These are phyloP conservation scores for Diphyllodes magnificus DNA, from an alignment of 2,113 vertebrate genomes.

Conservation along the genomic window DNA sequence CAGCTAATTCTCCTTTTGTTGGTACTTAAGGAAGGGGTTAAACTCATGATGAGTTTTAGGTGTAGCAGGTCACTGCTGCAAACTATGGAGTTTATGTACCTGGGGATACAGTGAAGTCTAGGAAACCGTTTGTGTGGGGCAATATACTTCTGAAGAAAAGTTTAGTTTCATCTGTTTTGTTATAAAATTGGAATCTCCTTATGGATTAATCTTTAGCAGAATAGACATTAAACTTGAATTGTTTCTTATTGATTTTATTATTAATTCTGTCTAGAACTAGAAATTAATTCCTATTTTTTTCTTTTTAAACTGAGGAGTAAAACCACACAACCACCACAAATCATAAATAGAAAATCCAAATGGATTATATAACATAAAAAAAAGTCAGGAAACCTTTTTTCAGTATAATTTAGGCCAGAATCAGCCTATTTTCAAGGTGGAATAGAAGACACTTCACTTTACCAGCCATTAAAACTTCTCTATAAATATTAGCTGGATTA, in stretches of 20 bases:
- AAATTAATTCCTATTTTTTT: background rate
- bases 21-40: background rate
- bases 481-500: background rate
- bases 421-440: background rate
- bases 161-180: background rate
- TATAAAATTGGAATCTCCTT: background rate
- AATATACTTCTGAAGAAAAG: background rate
- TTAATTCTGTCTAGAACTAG: background rate
- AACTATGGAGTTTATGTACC: rapidly evolving
- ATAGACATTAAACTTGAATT: background rate
- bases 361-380: rapidly evolving
- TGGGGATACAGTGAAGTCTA: background rate
- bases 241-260: background rate
- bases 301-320: background rate
- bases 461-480: background rate
- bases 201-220: background rate
- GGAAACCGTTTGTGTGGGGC: rapidly evolving
- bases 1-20: background rate
- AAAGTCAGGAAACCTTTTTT: rapidly evolving
- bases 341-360: background rate
- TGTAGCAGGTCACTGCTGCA: background rate
- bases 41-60: background rate
- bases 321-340: background rate
- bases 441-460: background rate
- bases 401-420: background rate